A percentile compares a stretch with the other conserved stretches of the same genome.
These are phyloP conservation scores for Pomacea maculata DNA, from an alignment of 1,140 invertebrate genomes.

Conservation along the genomic window DNA sequence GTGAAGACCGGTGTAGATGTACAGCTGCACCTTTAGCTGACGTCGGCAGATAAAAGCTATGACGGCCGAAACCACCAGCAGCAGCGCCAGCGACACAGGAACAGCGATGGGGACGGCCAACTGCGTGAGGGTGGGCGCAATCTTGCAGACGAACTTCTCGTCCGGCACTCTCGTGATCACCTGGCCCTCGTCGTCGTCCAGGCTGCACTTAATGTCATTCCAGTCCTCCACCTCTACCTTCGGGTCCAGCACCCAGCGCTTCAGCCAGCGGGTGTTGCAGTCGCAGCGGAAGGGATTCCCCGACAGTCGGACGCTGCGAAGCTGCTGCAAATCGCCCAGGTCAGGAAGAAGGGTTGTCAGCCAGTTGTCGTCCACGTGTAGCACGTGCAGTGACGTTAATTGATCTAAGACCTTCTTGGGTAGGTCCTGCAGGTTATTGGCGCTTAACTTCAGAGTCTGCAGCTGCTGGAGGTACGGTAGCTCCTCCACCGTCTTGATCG, in stretches of 20 bases:
- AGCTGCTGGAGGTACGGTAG: slow-evolving; percentile 16
- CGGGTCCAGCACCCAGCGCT: slow-evolving; percentile 35
- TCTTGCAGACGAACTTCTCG: slow-evolving; percentile 43
- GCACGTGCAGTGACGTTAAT: slow-evolving; percentile 8
- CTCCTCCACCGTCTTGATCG: slow-evolving; percentile 30
- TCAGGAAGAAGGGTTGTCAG: slow-evolving; percentile 32
- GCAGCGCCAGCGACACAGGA: slow-evolving; percentile 24
- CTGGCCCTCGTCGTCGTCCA: slow-evolving; percentile 35
- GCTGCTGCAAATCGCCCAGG: slow-evolving; percentile 1
- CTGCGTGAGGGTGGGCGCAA: slow-evolving; percentile 26
- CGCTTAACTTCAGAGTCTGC: slow-evolving; percentile 24
- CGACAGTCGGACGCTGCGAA: slow-evolving; percentile 22
- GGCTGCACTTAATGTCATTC: slow-evolving; percentile 35
- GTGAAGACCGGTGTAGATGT: slow-evolving; percentile 44
- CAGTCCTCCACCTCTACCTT: slow-evolving; percentile 21
- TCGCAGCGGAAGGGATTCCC: slow-evolving; percentile 47
- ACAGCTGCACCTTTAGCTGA: slow-evolving; percentile 43
- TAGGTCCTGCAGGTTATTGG: slow-evolving; percentile 32
- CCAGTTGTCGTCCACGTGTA: slow-evolving; percentile 39
- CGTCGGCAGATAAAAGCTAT: slow-evolving; percentile 32
- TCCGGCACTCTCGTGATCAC: slow-evolving; percentile 36
- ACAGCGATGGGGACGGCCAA: slow-evolving; percentile 32
- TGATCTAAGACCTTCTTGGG: slow-evolving; percentile 5
- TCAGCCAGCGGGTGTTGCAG: slow-evolving; percentile 47
- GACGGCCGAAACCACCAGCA: slow-evolving; percentile 23